Percentiles rank a stretch among this genome's conserved stretches.
Evolutionary conservation across 2,797 vertebrate genomes (phyloP).

Genomic region (Ptychobarbus kaznakovi): DNA sequence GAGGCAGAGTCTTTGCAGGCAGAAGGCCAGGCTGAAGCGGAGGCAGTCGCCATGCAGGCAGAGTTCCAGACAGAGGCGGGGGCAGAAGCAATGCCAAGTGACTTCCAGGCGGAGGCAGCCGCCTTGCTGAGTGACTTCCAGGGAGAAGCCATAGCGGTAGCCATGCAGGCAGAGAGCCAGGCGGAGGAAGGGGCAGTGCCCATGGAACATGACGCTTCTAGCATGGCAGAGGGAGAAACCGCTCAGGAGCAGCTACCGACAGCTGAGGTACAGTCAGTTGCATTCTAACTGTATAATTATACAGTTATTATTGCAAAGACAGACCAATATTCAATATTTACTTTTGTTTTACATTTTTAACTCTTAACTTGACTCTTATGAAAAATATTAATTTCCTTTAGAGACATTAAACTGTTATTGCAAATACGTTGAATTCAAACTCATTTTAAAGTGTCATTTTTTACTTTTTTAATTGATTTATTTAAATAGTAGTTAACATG

Average conservation of each 20-base stretch:
- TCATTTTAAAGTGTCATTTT: no score
- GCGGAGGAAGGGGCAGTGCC: constrained; percentile 76
- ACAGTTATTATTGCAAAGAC: neutral
- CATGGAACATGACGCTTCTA: constrained; percentile 70
- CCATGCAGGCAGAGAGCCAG: constrained; percentile 81
- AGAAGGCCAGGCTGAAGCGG: constrained; percentile 79
- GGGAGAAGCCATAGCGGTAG: constrained; percentile 53
- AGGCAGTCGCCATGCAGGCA: constrained; percentile 79
- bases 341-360: neutral
- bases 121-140: constrained; percentile 74
- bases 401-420: neutral
- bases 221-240: constrained; percentile 61
- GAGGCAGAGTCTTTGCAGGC: constrained; percentile 75
- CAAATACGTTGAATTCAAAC: no score
- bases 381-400: neutral
- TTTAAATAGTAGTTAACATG: no score
- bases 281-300: neutral
- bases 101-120: constrained; percentile 58
- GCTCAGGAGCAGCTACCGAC: constrained; percentile 38
- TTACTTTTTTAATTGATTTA: no score
- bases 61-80: constrained; percentile 78
- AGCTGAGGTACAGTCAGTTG: constrained; percentile 70
- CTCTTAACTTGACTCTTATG: neutral
- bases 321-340: neutral
- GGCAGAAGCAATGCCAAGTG: constrained; percentile 72